Evolutionary conservation across 2,888 invertebrate species (phyloP), one percentile per base, ranked within the genome.

Genomic region (Drosophila paracracens): DNA sequence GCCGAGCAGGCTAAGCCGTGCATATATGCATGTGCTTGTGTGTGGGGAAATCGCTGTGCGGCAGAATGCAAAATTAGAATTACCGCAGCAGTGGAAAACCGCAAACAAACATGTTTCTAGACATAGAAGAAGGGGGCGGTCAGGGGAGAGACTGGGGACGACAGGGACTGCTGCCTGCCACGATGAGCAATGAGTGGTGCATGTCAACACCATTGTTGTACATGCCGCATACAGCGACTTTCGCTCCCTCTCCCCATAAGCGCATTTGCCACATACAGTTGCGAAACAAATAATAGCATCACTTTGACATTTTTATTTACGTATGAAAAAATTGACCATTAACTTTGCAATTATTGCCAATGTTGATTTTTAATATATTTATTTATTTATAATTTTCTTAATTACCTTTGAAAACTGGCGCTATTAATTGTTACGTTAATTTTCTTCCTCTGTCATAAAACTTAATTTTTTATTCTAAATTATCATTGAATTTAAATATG

Each of bases 171-270:
- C 21, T 46, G 72, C 31, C 38, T 46, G 78, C 27, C 21, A 53
- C 52, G 46, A 8, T 48, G 60, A 70, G 76, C 64, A 51, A 54
- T 70, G 77, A 78, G 54, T 78, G 67, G 61, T 71, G 73, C 71
- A 78, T 83, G 89, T 87, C 82, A 83, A 61, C 83, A 70, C 57
- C 69, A 84, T 81, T 81, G 81, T 76, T 76, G 81, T 50, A 63
- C 72, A 80, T 66, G 69, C 66, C 64, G 53, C 80, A 71, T 46
- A 25, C 21, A 59, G 33, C 53, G 51, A n/a, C n/a, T 29, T 6
- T 4, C n/a, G 18, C n/a, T 51, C 6, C 8, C 52, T 33, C 7
- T 33, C 31, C 13, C 73, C 64, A 70, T 79, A 73, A 76, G 79
- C 80, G 73, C 82, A 63, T 81, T 88, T 89, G 68, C 70, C 72